Evolutionary conservation across 2,797 vertebrate genomes (phyloP), one percentile per base, ranked within the genome.

Genomic region (Tangara arthus): DNA sequence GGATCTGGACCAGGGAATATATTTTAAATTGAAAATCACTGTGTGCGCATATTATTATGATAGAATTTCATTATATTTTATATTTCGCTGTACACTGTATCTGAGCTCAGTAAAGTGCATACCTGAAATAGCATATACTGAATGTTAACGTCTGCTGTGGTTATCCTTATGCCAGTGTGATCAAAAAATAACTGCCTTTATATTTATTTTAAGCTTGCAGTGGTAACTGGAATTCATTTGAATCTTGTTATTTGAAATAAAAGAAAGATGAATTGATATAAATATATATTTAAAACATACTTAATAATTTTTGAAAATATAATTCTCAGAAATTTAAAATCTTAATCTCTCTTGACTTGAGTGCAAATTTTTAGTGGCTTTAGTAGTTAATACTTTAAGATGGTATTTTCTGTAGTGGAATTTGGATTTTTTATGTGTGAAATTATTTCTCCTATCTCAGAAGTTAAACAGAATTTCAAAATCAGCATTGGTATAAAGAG

Each of bases 141-240:
- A 87, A 89, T 20, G 5, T 32, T 79, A 71, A 46, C 0, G 2
- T 84, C 32, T 87, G 9, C 18, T 87, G 16, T 44, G 17, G 32
- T 47, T 75, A 47, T 39, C 9, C 5, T 11, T 57, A n/a, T 61
- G 44, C 20, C 28, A 69, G 15, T 66, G 49, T 65, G 37, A 72
- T 71, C 11, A 82, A 60, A 93, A 93, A 46, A 56, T 21, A 42
- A 5, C 6, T 72, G 11, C 16, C n/a, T 63, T 63, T n/a, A 20
- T 52, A 27, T 68, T 94, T 95, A 63, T 89, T 39, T 53, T 35
- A 77, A 55, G 26, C 28, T 77, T 49, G 21, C 20, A 63, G 18
- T 27, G 6, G 8, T 77, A 76, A 26, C 4, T 68, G 89, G 57
- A 88, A 80, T 93, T 91, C 9, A 57, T 94, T 90, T 93, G 24